Evolutionary conservation across 2,113 vertebrate genomes (phyloP).

Genomic region (Ursus arctos): DNA sequence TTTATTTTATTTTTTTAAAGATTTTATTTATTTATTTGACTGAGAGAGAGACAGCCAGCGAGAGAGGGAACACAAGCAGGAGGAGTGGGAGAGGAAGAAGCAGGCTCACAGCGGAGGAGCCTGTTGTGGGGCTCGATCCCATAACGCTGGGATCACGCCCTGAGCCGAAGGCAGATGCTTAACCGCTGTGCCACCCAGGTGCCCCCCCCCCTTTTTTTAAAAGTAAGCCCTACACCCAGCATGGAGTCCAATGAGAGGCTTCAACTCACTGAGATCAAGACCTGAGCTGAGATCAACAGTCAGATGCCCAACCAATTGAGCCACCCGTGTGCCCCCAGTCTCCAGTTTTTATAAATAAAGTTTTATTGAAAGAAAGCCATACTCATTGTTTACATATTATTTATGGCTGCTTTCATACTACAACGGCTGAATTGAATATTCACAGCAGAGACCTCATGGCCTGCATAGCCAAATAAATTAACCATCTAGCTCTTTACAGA

Average conservation of each 20-base stretch:
- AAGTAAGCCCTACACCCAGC: neutral
- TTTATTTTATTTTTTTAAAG: too few relatives aligned
- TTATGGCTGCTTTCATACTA: neutral
- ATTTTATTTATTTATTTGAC: too few relatives aligned
- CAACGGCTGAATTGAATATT: neutral
- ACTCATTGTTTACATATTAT: neutral
- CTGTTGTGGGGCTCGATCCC: too few relatives aligned
- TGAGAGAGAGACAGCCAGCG: too few relatives aligned
- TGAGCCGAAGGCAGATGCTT: too few relatives aligned
- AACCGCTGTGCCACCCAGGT: too few relatives aligned
- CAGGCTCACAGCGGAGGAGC: too few relatives aligned
- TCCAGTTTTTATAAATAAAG: constrained; percentile 46
- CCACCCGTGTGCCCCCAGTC: neutral
- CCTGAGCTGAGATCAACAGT: neutral
- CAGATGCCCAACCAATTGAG: neutral
- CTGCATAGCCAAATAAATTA: neutral
- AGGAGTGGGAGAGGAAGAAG: too few relatives aligned
- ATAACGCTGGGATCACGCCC: too few relatives aligned
- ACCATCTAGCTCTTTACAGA: neutral
- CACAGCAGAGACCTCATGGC: neutral
- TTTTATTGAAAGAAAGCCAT: constrained; percentile 25
- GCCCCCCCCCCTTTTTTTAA: neutral
- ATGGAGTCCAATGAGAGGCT: neutral
- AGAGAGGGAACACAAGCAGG: too few relatives aligned
- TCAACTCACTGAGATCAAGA: neutral